Base-by-base conservation (phyloP, 2,113 vertebrate genomes). In the Isichthys henryi region DNA sequence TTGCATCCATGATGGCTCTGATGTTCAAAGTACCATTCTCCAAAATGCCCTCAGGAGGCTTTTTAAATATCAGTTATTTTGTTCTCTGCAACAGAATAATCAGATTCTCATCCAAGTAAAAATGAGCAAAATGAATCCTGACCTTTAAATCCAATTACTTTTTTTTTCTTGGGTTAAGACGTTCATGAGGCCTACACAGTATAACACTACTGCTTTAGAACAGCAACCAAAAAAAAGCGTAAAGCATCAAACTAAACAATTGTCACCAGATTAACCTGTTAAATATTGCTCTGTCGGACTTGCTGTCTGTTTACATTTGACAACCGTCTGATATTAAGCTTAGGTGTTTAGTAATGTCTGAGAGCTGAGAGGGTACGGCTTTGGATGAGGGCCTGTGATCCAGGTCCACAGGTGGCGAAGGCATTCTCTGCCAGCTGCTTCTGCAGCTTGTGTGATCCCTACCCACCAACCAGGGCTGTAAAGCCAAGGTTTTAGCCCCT, bases 371-470 rank as follows among this genome's bases (percentile, higher is more conserved):
- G 74, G 35, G 5, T 17, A 8, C 19, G 3, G 35, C 35, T 43
- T 43, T 39, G 74, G 74, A 39, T 80, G 4, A 19, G 74, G 35
- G 74, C 13, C 74, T 80, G 35, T 8, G 74, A 80, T 80, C 74
- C 83, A 50, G 9, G 83, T n/a, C 83, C 83, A n/a, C 45, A 86
- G 83, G 83, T 50, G 83, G 45, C 23, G n/a, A 86, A 86, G 46
- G 11, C 5, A 43, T 35, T 19, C n/a, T 80, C 74, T 80, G 74
- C 74, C 74, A 80, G 74, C 31, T 50, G 45, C 46, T 49, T 48
- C 83, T 10, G 83, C 45, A 48, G 83, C 23, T 17, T 6, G 11
- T 49, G 23, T 27, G 83, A 86, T 50, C 83, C 48, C 46, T 27
- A 49, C 45, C 48, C 83, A 50, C 46, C n/a, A 11, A 21, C 56